Base-by-base conservation (phyloP, 2,888 invertebrate species). In the Cataglyphis livida region DNA sequence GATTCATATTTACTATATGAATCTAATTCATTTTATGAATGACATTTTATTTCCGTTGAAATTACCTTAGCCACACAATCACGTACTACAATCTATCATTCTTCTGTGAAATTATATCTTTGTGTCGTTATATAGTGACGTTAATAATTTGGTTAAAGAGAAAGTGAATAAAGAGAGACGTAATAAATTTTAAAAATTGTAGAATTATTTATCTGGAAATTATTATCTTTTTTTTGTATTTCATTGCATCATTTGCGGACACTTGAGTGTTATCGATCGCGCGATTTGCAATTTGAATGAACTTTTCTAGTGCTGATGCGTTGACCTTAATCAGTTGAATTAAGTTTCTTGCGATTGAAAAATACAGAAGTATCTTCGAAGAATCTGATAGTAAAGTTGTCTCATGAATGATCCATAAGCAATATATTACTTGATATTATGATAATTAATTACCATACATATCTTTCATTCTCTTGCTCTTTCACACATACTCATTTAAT, bases 401-500 rank as follows among this genome's bases (percentile, higher is more conserved):
- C 54, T 76, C 68, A 76, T 76, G 76, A 76, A 76, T 76, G 38
- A 76, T 76, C 51, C 54, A 68, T 66, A 38, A 28, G 38, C 62
- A n/a, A 66, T 75, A 51, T n/a, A 51, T 65, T 65, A 51, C 32
- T 25, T 4, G 48, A 28, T 66, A 68, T 68, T 25, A n/a, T 48
- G 64, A 75, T 18, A 21, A 54, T 9, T 54, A 68, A n/a, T 68
- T 54, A 66, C 10, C n/a, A 7, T 28, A n/a, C n/a, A 25, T 12
- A 54, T 68, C 51, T 54, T 68, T 54, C n/a, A 18, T 54, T 28
- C 38, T 18, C 21, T 18, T 38, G 32, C 48, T 44, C 9, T 12
- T 25, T 18, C 21, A n/a, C n/a, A 25, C 15, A 41, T 38, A 57
- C 57, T 10, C 18, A 38, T 38, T 59, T 3, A n/a, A 12, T 18